Evolutionary conservation across 1,140 invertebrate genomes (phyloP), one percentile per base, ranked within the genome.

Genomic region (Glossosoma conforme): DNA sequence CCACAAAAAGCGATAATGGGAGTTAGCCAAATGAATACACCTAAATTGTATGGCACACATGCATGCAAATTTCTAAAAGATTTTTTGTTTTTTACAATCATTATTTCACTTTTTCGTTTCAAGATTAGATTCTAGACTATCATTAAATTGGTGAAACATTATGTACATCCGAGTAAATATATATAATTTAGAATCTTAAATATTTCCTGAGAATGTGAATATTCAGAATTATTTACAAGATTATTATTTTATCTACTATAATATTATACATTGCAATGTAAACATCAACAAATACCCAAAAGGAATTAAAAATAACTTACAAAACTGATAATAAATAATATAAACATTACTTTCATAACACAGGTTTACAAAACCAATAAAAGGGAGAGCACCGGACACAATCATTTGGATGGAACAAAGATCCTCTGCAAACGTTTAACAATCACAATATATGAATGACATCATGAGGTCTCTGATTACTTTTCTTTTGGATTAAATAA

Each of bases 311-410:
- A 43, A 51, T 37, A 51, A 51, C 9, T 43, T 42, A 50, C 15
- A 41, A 33, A 50, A 50, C 18, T 42, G 47, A 24, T 44, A 51
- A 51, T 51, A 51, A 51, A 44, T 51, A 44, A 44, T 24, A 44
- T 44, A 22, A 44, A 51, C 32, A 44, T 22, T n/a, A 37, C 28
- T 17, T 44, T 15, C 32, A 51, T 44, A 51, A 51, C 21, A 44
- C 32, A 44, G n/a, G 32, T 37, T 14, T 37, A 44, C 41, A 50
- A 42, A 40, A 41, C 19, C 40, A 38, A 28, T 28, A 8, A 28
- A 28, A 28, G 6, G 24, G 24, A 6, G 24, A 28, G 24, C 36
- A 38, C 36, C 36, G 11, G 19, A 38, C 14, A 28, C 24, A 28
- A 28, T 28, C n/a, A 28, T 28, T 28, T 28, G 24, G 6, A 28